Evolutionary conservation across 2,888 invertebrate genomes (phyloP), one percentile per base, ranked within the genome.

Genomic region (Aquatica leii): DNA sequence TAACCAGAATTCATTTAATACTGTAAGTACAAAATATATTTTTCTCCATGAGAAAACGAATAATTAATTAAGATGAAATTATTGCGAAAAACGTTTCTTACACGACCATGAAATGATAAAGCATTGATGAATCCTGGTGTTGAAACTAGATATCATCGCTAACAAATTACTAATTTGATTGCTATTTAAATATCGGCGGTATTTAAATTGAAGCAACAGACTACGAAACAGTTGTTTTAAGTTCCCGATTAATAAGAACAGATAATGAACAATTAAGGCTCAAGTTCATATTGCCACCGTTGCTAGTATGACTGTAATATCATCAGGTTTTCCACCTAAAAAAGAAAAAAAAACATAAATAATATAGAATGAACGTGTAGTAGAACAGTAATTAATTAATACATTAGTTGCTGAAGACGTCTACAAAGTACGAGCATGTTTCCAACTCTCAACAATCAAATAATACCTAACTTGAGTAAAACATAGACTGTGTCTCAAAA

Each of bases 281-380:
- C 52, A 12, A 35, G 41, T 41, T 87, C 85, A 88, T 86, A 90
- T 88, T 79, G 93, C 92, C 84, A 98, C 95, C 73, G 95, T 94
- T 74, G 97, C 96, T 75, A 98, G 88, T 78, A 98, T 89, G 81
- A 98, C 95, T 78, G 98, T 98, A 83, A 98, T 97, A 85, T 98
- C 98, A 82, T 98, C 98, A 66, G 98, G 98, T 84, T 98, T 98
- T 62, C 98, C 98, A 80, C 98, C 97, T 92, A 86, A 54, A 86
- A 89, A 77, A 72, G 80, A 80, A 77, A 18, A 20, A 18, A 20
- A 48, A 20, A 24, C 2, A 24, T n/a, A n/a, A n/a, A n/a, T n/a
- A n/a, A n/a, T n/a, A n/a, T n/a, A n/a, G n/a, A n/a, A n/a, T n/a
- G n/a, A n/a, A n/a, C n/a, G n/a, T n/a, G n/a, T n/a, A n/a, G n/a